phyloP scores from a whole-genome alignment of 2,113 vertebrate species.

The Boulengeromyrus knoepffleri region DNA sequence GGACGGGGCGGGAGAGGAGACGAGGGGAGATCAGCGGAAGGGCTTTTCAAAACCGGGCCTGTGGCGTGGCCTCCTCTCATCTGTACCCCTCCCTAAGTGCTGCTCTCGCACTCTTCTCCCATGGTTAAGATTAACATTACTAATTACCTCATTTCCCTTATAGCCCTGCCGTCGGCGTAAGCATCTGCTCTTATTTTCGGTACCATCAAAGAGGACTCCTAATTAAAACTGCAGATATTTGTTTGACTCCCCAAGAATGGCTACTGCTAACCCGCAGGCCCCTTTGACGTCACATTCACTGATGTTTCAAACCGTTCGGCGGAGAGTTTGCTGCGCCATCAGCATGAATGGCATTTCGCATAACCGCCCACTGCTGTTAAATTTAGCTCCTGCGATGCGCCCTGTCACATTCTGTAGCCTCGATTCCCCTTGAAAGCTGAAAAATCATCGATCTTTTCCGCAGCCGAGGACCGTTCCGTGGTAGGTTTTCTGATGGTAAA shows the following conservation, averaged over 20 bases:
- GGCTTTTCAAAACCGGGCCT: not conserved
- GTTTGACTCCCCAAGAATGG: not conserved
- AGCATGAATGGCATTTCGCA: conserved; percentile 1
- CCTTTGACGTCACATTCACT: not conserved
- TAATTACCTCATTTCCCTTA: not conserved
- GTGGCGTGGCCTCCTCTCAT: not conserved
- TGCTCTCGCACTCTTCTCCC: not conserved
- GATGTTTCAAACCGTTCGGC: conserved; percentile 8
- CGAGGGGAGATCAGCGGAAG: not conserved
- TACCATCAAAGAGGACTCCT: not conserved
- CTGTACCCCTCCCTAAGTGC: not conserved
- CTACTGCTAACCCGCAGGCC: not conserved
- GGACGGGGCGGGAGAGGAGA: conserved; percentile 67
- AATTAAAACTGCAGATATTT: not conserved
- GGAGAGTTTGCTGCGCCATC: not conserved
- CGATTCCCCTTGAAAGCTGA: conserved; percentile 8
- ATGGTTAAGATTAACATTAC: not conserved
- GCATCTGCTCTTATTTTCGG: not conserved
- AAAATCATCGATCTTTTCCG: not conserved
- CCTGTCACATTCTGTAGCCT: conserved; percentile 6
- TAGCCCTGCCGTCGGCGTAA: not conserved
- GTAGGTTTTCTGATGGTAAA: too few relatives aligned
- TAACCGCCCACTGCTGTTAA: conserved; percentile 30
- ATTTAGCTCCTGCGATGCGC: conserved; percentile 17
- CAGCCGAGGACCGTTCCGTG: not conserved